A percentile compares a stretch with the other conserved stretches of the same genome.
phyloP scores from a whole-genome alignment of 2,888 invertebrate genomes.

The Synanthedon tipuliformis region DNA sequence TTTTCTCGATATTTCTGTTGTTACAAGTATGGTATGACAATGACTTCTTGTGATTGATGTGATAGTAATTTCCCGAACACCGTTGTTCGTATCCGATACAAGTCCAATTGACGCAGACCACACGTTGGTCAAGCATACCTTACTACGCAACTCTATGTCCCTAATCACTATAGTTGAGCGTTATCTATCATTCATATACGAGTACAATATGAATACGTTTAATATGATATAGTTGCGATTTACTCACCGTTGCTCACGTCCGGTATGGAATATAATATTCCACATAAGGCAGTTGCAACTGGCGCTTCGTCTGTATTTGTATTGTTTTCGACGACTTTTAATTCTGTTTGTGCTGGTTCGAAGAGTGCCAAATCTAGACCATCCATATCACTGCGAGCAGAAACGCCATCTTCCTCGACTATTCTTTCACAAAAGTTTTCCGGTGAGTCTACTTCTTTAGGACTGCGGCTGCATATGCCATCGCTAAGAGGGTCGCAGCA shows the following conservation, averaged over 20 bases:
- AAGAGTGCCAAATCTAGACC: conserved; percentile 75
- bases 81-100: conserved; percentile 66
- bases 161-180: conserved; percentile 47
- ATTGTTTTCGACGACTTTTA: conserved; percentile 22
- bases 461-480: conserved; percentile 61
- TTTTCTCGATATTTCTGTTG: conserved; percentile 14
- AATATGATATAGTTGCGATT: conserved; percentile 26
- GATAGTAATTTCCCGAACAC: conserved; percentile 55
- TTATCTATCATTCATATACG: conserved; percentile 34
- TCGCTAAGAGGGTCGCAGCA: conserved; percentile 67
- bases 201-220: conserved; percentile 28
- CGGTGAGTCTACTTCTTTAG: conserved; percentile 61
- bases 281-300: conserved; percentile 41
- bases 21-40: conserved; percentile 40
- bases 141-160: conserved; percentile 25
- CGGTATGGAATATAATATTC: conserved; percentile 48
- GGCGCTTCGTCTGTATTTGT: conserved; percentile 22
- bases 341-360: conserved; percentile 67
- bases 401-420: conserved; percentile 52
- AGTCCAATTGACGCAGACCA: conserved; percentile 38
- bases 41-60: conserved; percentile 53
- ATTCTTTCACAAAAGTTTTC: conserved; percentile 52
- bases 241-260: conserved; percentile 48
- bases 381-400: conserved; percentile 73
- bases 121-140: conserved; percentile 25